Conservation (phyloP, 1,140 invertebrate genomes). For the Archivesica marissinica region DNA sequence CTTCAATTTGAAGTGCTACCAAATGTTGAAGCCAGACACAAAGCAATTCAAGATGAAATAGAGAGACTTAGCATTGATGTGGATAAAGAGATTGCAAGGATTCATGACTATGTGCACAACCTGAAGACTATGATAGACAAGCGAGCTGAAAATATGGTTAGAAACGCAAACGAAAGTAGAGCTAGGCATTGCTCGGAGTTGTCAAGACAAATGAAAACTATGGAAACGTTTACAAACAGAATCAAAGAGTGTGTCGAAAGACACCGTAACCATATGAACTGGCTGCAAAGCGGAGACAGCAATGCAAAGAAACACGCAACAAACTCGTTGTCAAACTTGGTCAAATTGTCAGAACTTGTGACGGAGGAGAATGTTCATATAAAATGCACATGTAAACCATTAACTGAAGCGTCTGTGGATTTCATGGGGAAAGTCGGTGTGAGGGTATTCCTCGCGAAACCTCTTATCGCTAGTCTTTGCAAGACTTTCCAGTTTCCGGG, state of each 20-base stretch:
- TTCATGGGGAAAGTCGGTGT: slow-evolving; percentile 48
- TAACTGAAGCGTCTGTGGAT: background rate
- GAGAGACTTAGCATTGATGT: slow-evolving; percentile 12
- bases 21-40: background rate
- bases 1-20: slow-evolving; percentile 25
- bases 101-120: slow-evolving; percentile 35
- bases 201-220: slow-evolving; percentile 10
- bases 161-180: slow-evolving; percentile 41
- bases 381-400: slow-evolving; percentile 33
- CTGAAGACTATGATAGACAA: slow-evolving; percentile 33
- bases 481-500: background rate
- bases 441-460: slow-evolving; percentile 32
- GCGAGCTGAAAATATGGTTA: slow-evolving; percentile 24
- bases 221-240: background rate
- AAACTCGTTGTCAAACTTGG: slow-evolving; percentile 18
- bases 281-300: background rate
- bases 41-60: background rate
- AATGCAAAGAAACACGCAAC: background rate
- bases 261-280: background rate
- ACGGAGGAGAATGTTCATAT: slow-evolving; percentile 54
- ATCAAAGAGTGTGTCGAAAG: slow-evolving; percentile 9
- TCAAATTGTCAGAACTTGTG: slow-evolving; percentile 33
- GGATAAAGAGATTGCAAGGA: slow-evolving; percentile 41
- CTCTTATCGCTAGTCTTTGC: background rate
- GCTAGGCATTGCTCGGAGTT: slow-evolving; percentile 27